Evolutionary conservation across 2,888 invertebrate genomes (phyloP), one percentile per base, ranked within the genome.

Genomic region (Rhabditophanes sp.): DNA sequence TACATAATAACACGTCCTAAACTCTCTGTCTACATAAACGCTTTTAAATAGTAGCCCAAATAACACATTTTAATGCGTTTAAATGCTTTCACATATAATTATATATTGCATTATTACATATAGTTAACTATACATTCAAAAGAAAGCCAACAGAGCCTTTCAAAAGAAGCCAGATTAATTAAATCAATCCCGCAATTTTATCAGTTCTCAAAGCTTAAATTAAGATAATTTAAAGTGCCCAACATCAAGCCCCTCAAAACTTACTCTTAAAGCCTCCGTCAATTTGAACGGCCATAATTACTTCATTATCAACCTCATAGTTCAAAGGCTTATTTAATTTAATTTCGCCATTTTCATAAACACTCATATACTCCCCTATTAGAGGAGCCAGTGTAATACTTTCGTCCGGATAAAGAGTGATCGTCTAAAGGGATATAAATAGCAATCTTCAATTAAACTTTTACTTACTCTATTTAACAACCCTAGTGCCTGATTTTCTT

Each of bases 251-350:
- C 30, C 25, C 2, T 3, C 16, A 8, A 25, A 17, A 39, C 46
- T 39, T 29, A 46, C 46, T 41, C 20, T 31, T 39, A 24, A 37
- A 37, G 4, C 36, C 25, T 14, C 43, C 45, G 29, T 45, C 45
- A 12, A 48, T 43, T n/a, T 45, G 43, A 12, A 46, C 42, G 2
- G 46, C 37, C 4, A 39, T 38, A 15, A 32, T 46, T 7, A 42
- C 43, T 8, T 37, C 34, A 14, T 40, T 44, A 4, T 33, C 39
- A 25, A 42, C 41, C 30, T 46, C 48, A 26, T 30, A 44, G 30
- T 44, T 41, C 28, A 42, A 26, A 19, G 36, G 24, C 25, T 39
- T 37, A 21, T 37, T 12, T 24, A 44, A 20, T 17, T 31, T 28
- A 6, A 44, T 44, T 29, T 17, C 22, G n/a, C 43, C 43, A 22